Evolutionary conservation across 2,888 invertebrate genomes (phyloP), one percentile per base, ranked within the genome.

Genomic region (Gandaritis pyraliata): DNA sequence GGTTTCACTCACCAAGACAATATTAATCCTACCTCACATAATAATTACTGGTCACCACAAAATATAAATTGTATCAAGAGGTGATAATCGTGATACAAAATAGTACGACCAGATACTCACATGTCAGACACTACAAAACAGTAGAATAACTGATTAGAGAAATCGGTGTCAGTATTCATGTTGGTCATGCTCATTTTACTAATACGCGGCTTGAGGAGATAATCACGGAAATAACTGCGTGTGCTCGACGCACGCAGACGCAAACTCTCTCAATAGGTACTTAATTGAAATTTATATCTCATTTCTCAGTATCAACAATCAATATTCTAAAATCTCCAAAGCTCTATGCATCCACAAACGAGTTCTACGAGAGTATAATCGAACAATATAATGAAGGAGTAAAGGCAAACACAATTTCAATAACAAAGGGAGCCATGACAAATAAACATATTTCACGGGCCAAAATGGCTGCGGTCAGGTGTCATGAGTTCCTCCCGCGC

Each of bases 391-490:
- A 90, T 90, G 89, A 88, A 90, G 89, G 90, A 90, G 90, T 89
- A 84, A 90, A 91, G 89, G 89, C 90, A 92, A 92, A 92, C 90
- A 91, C 84, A 85, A 92, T 92, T 92, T 91, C 87, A 91, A 92
- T 92, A 90, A 92, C 92, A 92, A 91, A 91, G 83, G 86, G 81
- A 85, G 80, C 86, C 86, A 89, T 86, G 90, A 90, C 92, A 91
- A 92, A 92, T 92, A 92, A 92, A 91, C 90, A 92, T 92, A 91
- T 92, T 91, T 92, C 91, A 91, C 86, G 87, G 88, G 84, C 90
- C 85, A 88, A 91, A 91, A 90, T 90, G 91, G 89, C 90, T 89
- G 86, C 90, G 92, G 91, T 92, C 92, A 91, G 89, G 89, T 91
- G 92, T 90, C 92, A 88, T 81, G 81, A 76, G 76, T 77, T 78